Evolutionary conservation across 2,113 vertebrate genomes (phyloP).

Genomic region (Cariama cristata): DNA sequence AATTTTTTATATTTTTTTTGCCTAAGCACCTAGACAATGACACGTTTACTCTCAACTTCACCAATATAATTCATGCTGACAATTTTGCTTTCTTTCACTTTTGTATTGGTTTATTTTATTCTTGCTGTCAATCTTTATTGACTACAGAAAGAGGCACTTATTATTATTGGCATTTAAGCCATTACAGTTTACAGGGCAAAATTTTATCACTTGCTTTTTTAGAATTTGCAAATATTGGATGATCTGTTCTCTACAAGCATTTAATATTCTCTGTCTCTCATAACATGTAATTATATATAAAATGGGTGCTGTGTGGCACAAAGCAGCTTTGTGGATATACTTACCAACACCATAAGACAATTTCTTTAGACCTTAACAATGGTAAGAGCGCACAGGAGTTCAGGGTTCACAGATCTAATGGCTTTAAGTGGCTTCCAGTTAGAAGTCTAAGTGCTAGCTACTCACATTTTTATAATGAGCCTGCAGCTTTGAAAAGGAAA

Average conservation of each 20-base stretch:
- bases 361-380: neutral
- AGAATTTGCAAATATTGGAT: neutral
- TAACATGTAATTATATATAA: neutral
- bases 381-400: neutral
- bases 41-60: neutral
- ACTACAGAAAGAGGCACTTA: neutral
- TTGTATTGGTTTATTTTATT: neutral
- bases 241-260: neutral
- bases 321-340: neutral
- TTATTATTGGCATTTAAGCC: neutral
- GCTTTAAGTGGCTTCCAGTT: neutral
- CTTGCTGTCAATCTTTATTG: neutral
- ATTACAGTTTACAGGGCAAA: neutral
- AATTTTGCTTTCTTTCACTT: neutral
- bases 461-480: neutral
- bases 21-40: neutral
- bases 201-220: neutral
- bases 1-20: neutral
- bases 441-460: neutral
- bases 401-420: neutral
- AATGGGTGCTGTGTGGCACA: neutral
- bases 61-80: neutral
- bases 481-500: constrained; percentile 12
- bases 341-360: neutral
- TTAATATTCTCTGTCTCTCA: neutral